Evolutionary conservation across 2,113 vertebrate genomes (phyloP), one percentile per base, ranked within the genome.

Genomic region (Rhynchomys soricoides): DNA sequence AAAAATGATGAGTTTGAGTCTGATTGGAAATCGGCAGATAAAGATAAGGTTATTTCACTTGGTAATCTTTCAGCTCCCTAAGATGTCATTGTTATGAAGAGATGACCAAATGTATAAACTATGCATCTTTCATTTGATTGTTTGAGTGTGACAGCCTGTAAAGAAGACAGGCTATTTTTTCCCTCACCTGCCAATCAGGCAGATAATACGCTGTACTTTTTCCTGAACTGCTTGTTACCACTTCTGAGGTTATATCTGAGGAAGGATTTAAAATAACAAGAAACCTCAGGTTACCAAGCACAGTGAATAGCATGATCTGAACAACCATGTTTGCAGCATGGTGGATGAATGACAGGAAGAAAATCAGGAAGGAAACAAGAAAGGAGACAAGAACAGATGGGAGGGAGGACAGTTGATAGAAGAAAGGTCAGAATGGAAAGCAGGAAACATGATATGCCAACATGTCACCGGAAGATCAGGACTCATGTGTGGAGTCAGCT

Each of bases 201-300:
- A 66, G 10, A 15, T 52, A 45, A 50, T 66, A 37, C 11, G 34
- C n/a, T 16, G 8, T 19, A 50, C 3, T 29, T 93, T 94, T 31
- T 96, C 74, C 52, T 94, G 37, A 98, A 73, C 16, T 62, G 75
- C 45, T 73, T 88, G 79, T 88, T 90, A 19, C 55, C 55, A 8
- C 5, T 26, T 52, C 37, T 89, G 57, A 52, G 79, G 21, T 74
- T 71, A 45, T 43, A 5, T 90, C 64, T 93, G 43, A 66, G 85
- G 81, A 88, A 37, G 52, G 52, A 78, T 75, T 75, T 90, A 83
- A 90, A 93, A 71, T 19, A 75, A 86, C 3, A 59, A n/a, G 94
- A 93, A 94, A 90, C n/a, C 40, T 37, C 37, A 85, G 64, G 45
- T 50, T 43, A 93, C 57, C 24, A 86, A 89, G 81, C 15, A 77